These are phyloP conservation scores for Pemphredon lugubris DNA, from an alignment of 2,888 invertebrate species.

Conservation along the genomic window DNA sequence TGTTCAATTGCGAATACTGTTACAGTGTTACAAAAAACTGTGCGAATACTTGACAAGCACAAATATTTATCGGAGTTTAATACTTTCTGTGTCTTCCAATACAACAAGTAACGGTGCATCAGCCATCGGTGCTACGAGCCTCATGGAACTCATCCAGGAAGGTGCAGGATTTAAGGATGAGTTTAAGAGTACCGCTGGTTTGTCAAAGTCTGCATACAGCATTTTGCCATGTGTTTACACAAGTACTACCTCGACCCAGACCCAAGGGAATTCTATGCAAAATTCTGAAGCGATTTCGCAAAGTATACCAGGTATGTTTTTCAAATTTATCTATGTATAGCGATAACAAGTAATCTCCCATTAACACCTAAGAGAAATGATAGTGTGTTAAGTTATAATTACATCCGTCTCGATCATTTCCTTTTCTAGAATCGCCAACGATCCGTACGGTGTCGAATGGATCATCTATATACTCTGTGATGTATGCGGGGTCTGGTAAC, in stretches of 20 bases:
- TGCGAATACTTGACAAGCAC: slow-evolving; percentile 92
- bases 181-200: slow-evolving; percentile 87
- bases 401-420: slow-evolving; percentile 4
- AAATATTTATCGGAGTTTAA: slow-evolving; percentile 85
- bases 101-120: slow-evolving; percentile 82
- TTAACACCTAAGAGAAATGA: not conserved
- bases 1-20: slow-evolving; percentile 88
- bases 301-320: slow-evolving; percentile 70
- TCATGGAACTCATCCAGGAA: slow-evolving; percentile 90
- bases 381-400: not conserved
- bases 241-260: slow-evolving; percentile 84
- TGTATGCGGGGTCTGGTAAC: slow-evolving; percentile 90
- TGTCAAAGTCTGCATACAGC: slow-evolving; percentile 89
- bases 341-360: not conserved
- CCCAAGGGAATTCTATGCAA: slow-evolving; percentile 75
- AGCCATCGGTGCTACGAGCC: slow-evolving; percentile 83
- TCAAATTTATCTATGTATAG: not conserved
- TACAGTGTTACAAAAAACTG: slow-evolving; percentile 94
- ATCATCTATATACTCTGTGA: slow-evolving; percentile 88
- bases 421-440: slow-evolving; percentile 72
- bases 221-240: slow-evolving; percentile 89
- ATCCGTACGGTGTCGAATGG: slow-evolving; percentile 83
- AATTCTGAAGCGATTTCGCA: slow-evolving; percentile 67
- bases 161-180: slow-evolving; percentile 90
- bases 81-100: slow-evolving; percentile 81